Evolutionary conservation across 1,140 invertebrate genomes (phyloP).

Genomic region (Philopotamus ludificatus): DNA sequence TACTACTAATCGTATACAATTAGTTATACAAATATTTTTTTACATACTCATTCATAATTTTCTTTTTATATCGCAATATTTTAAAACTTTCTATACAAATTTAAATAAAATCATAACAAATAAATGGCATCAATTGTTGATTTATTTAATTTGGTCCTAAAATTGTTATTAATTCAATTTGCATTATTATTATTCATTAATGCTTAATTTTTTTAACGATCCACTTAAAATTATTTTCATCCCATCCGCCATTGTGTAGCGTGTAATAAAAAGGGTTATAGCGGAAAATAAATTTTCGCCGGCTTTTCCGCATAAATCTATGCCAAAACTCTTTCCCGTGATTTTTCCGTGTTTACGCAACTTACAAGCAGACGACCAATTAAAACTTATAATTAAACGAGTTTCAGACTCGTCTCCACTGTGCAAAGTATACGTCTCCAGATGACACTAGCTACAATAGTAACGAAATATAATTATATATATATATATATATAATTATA

Average conservation of each 20-base stretch:
- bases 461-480: no score
- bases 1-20: no score
- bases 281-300: not conserved
- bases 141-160: not conserved
- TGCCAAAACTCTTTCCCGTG: not conserved
- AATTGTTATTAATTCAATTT: not conserved
- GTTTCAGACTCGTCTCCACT: constrained; percentile 19
- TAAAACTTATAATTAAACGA: constrained; percentile 31
- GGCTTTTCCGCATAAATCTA: not conserved
- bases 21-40: no score
- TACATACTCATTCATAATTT: no score
- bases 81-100: no score
- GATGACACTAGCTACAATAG: not conserved
- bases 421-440: not conserved
- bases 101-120: no score
- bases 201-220: not conserved
- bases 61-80: no score
- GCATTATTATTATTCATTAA: not conserved
- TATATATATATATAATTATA: no score
- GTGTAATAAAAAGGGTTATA: no score
- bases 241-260: no score
- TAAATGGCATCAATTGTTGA: no score
- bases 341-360: constrained; percentile 16
- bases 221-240: not conserved
- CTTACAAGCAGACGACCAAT: constrained; percentile 20